Base-by-base conservation (phyloP, 1,140 invertebrate species). In the Drosophila elegans region DNA sequence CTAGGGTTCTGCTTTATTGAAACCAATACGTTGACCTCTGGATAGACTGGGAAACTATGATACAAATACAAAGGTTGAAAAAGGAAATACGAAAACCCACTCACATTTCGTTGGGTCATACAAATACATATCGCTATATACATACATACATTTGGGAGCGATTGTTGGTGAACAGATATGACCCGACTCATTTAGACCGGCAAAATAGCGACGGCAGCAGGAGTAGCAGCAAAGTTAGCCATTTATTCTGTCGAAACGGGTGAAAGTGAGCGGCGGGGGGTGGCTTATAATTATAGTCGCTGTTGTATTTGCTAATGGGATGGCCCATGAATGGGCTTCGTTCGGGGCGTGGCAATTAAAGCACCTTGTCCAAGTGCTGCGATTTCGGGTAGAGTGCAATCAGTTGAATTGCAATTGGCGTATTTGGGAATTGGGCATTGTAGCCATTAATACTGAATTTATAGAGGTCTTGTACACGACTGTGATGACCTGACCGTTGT, bases 131-230 rank as follows among this genome's bases (percentile, higher is more conserved):
- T 51, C 36, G 49, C 38, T 34, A 34, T 63, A 45, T 51, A 55
- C 39, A 54, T 41, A 32, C 48, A 48, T 61, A 29, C 27, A 36
- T 42, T 25, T 54, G 29, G 44, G 36, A 55, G 44, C 53, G 39
- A 67, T 45, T 75, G 73, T 73, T 64, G 77, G 44, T 63, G 49
- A 63, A 54, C 41, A 78, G 71, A 71, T 83, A 66, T 79, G 55
- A 74, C 69, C 80, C 63, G 64, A 79, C 80, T 82, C 75, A 82
- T 82, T 82, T 82, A 69, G 80, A 57, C 62, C 57, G 51, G 57
- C 13, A 46, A 25, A 68, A 59, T 36, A 45, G 25, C 36, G 52
- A 11, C 38, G 12, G 32, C 53, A 45, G 44, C 44, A 34, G 38
- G 42, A 44, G 66, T 29, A 44, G 42, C 61, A 80, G 75, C 63